Evolutionary conservation across 2,888 invertebrate genomes (phyloP), one percentile per base, ranked within the genome.

Genomic region (Drosophila paranaensis): DNA sequence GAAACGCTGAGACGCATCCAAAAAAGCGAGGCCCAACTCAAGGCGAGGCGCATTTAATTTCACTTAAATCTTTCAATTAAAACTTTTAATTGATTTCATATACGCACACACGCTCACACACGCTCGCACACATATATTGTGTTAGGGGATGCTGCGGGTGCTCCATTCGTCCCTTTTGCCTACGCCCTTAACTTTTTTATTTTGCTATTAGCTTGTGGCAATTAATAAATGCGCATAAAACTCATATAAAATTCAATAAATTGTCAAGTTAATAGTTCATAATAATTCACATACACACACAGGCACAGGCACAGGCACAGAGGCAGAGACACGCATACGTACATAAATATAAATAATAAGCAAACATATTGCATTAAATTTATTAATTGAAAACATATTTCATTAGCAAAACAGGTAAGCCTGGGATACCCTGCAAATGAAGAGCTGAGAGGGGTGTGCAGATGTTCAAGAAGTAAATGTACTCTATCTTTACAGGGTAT

Each of bases 11-110:
- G 40, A 50, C 51, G 39, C 45, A 74, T 53, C 50, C 50, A 30
- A 46, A 57, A 45, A 45, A 14, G 20, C n/a, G 6, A 62, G 8
- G 25, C 53, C 61, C 13, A 4, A 42, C 30, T 8, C 9, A n/a
- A 53, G 39, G n/a, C 33, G 39, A 50, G 43, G 48, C 64, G 70
- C 65, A 62, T 79, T 77, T 71, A 79, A 78, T 77, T 88, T 82
- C 85, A 79, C 82, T 85, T 85, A 82, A 88, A 88, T 82, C 85
- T 82, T 85, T 82, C 77, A 88, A 83, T 83, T 83, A 88, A 88
- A 83, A 83, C 62, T 85, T 83, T 83, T 85, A 88, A 88, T 83
- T 88, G 88, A 85, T 83, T 82, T 88, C 62, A 71, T 45, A 71
- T 63, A 79, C 60, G 54, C 60, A 63, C 65, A 30, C 50, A 27